Conservation (phyloP, 1,140 invertebrate species). For the Platyscapa corneri region DNA sequence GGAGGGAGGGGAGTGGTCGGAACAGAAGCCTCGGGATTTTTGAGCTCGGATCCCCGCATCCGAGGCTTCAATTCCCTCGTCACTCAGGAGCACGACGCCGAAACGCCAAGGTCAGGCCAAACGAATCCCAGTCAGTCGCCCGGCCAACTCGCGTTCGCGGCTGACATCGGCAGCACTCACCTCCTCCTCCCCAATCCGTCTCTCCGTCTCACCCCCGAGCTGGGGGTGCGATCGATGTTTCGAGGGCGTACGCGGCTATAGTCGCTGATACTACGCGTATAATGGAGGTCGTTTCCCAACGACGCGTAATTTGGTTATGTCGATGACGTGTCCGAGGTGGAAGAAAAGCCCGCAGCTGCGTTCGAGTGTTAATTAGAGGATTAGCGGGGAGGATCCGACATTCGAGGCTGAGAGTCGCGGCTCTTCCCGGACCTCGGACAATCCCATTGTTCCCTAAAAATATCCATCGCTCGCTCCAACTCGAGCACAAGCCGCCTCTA, state of each 20-base stretch:
- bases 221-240: constrained; percentile 29
- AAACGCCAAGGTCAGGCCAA: constrained; percentile 30
- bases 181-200: no score
- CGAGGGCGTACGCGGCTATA: not conserved
- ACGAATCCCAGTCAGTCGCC: not conserved
- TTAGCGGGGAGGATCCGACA: not conserved
- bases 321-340: constrained; percentile 14
- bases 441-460: no score
- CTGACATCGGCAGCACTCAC: not conserved
- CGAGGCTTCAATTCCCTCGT: not conserved
- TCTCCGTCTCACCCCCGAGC: not conserved
- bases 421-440: no score
- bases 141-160: not conserved
- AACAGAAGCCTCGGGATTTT: not conserved
- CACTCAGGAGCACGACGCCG: not conserved
- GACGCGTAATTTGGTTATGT: constrained; percentile 37
- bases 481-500: no score
- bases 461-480: no score
- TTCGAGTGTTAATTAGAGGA: not conserved
- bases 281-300: constrained; percentile 11
- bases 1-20: no score
- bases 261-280: not conserved
- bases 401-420: no score
- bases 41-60: not conserved
- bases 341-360: not conserved